Evolutionary conservation across 2,797 vertebrate genomes (phyloP).

Genomic region (Phrynocephalus vlangalii): DNA sequence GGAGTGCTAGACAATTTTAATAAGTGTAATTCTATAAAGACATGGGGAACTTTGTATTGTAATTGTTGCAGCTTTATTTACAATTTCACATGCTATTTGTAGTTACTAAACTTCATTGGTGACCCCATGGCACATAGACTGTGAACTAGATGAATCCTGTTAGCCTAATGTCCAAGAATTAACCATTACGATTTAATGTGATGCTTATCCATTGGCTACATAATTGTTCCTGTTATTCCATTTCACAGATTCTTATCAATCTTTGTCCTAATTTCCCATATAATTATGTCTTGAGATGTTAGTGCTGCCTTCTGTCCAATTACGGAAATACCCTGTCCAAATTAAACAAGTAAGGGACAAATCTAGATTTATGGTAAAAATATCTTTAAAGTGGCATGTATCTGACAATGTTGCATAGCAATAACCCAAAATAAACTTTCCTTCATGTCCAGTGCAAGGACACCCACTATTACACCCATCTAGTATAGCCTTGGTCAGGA

Average conservation of each 20-base stretch:
- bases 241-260: not conserved
- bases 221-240: slow-evolving; percentile 34
- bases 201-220: slow-evolving; percentile 14
- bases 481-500: too few relatives aligned
- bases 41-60: not conserved
- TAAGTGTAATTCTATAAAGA: not conserved
- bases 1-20: not conserved
- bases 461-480: not conserved
- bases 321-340: not conserved
- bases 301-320: not conserved
- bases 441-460: not conserved
- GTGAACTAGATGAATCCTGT: not conserved
- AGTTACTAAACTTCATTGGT: too few relatives aligned
- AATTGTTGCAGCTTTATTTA: not conserved
- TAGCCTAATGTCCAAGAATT: not conserved
- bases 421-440: not conserved
- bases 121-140: too few relatives aligned
- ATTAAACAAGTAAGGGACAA: not conserved
- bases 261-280: not conserved
- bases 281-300: not conserved
- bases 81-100: too few relatives aligned
- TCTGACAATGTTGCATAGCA: not conserved
- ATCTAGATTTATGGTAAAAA: not conserved
- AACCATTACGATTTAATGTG: not conserved
- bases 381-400: too few relatives aligned